A percentile compares a stretch with the other conserved stretches of the same genome.
These are phyloP conservation scores for Lepus oiostolus DNA, from an alignment of 2,797 vertebrate species.

Conservation along the genomic window DNA sequence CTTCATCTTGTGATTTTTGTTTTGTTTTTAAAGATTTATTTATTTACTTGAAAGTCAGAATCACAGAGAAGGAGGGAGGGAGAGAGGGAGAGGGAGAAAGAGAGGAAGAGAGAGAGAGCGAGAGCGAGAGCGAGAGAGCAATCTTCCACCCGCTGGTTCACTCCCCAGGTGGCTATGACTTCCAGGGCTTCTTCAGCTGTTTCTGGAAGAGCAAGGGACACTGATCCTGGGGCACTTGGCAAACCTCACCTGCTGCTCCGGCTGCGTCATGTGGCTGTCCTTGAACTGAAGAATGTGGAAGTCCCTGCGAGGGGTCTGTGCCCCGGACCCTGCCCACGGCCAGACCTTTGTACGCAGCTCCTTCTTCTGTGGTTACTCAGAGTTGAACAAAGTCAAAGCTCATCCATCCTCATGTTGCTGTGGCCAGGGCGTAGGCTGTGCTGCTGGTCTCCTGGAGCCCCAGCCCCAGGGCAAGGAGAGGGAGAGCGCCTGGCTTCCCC, in stretches of 20 bases:
- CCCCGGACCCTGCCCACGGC: neutral
- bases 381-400: neutral
- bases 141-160: too few relatives aligned
- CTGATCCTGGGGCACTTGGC: neutral
- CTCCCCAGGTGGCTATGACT: too few relatives aligned
- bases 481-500: neutral
- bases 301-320: neutral
- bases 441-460: too few relatives aligned
- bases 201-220: neutral
- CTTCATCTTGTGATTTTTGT: too few relatives aligned
- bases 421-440: too few relatives aligned
- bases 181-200: neutral
- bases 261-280: too few relatives aligned
- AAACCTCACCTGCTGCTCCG: neutral
- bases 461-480: neutral
- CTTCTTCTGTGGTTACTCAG: neutral
- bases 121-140: neutral
- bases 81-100: neutral
- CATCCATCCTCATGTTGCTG: neutral
- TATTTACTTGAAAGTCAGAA: too few relatives aligned
- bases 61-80: too few relatives aligned
- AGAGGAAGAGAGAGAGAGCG: neutral
- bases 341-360: neutral
- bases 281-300: neutral
- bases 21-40: too few relatives aligned